A percentile compares a stretch with the other conserved stretches of the same genome.
phyloP scores from a whole-genome alignment of 2,888 invertebrate species.

The Heliothis peltigera region DNA sequence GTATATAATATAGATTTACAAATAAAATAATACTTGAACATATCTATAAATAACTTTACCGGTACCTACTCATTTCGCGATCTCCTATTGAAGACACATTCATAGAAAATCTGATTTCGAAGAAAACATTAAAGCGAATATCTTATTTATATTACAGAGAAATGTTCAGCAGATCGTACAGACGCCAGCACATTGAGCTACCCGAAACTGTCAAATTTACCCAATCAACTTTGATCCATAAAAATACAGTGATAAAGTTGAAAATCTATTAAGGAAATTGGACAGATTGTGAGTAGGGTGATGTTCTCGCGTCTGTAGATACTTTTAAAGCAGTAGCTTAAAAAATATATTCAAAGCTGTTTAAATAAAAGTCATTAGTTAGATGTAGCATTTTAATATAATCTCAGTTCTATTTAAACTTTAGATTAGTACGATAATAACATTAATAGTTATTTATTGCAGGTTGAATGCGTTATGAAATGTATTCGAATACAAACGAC shows the following conservation, averaged over 20 bases:
- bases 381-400: constrained; percentile 11
- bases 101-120: neutral
- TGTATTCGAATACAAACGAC: constrained; percentile 43
- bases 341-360: neutral
- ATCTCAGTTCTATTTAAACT: constrained; percentile 7
- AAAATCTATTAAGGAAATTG: too few relatives aligned
- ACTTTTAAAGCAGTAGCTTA: neutral
- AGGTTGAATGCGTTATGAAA: constrained; percentile 46
- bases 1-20: too few relatives aligned
- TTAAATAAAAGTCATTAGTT: constrained; percentile 6
- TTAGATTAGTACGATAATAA: constrained; percentile 31
- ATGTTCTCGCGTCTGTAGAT: too few relatives aligned
- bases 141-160: neutral
- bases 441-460: constrained; percentile 31
- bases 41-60: too few relatives aligned
- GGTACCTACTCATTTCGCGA: too few relatives aligned
- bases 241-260: too few relatives aligned
- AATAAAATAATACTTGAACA: too few relatives aligned
- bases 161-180: constrained; percentile 6
- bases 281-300: too few relatives aligned
- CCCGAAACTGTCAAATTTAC: too few relatives aligned
- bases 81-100: neutral
- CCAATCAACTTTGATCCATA: too few relatives aligned
- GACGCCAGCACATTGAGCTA: too few relatives aligned
- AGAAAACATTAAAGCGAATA: neutral